phyloP scores from a whole-genome alignment of 2,113 vertebrate genomes.

The Neogobius melanostomus region DNA sequence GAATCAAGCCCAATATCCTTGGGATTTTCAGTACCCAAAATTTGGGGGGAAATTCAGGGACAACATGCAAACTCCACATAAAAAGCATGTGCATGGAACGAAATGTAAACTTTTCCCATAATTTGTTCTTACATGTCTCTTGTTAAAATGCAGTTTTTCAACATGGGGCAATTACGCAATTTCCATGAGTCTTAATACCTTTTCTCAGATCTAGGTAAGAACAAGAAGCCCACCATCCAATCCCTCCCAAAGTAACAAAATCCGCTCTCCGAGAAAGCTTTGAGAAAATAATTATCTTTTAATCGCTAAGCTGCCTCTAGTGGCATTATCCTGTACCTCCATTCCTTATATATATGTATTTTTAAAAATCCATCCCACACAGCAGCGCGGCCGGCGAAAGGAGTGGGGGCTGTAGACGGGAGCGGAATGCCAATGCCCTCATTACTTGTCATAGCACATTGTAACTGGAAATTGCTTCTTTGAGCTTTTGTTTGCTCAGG shows the following conservation, averaged over 20 bases:
- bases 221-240: no score
- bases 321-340: constrained; percentile 93
- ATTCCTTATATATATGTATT: constrained; percentile 82
- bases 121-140: no score
- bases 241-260: constrained; percentile 85
- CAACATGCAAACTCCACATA: no score
- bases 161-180: no score
- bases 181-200: no score
- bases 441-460: constrained; percentile 99
- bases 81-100: no score
- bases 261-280: constrained; percentile 69
- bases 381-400: constrained; percentile 88
- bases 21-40: no score
- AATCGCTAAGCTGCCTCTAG: constrained; percentile 94
- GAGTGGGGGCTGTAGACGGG: constrained; percentile 74
- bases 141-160: no score
- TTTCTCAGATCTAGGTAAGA: no score
- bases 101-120: no score
- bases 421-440: constrained; percentile 98
- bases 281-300: constrained; percentile 88
- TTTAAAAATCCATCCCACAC: constrained; percentile 92
- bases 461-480: constrained; percentile 99
- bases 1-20: no score
- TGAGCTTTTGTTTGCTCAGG: constrained; percentile 99
- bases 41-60: no score